Evolutionary conservation across 2,113 vertebrate genomes (phyloP), one percentile per base, ranked within the genome.

Genomic region (Hypocryptadius cinnamomeus): DNA sequence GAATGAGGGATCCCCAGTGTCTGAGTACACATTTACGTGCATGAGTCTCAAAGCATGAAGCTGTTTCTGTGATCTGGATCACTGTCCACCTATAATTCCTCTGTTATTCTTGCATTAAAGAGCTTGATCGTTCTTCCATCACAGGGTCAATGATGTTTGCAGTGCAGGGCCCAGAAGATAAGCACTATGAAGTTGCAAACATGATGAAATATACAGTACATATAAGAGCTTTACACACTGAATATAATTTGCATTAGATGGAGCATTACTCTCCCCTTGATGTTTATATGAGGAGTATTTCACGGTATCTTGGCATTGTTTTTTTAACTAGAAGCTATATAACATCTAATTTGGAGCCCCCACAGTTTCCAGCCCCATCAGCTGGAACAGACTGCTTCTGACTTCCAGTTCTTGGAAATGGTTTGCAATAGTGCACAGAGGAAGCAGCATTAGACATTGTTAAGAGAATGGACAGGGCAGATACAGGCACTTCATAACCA

Each of bases 371-470:
- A 91, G 15, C 4, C 15, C 57, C 53, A 57, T 35, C 48, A 87
- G 24, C 65, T 64, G 47, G 44, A 85, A 40, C n/a, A 78, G 31
- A 84, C n/a, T 28, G 17, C 16, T 40, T 66, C 73, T 76, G 27
- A 59, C 30, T 90, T 59, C n/a, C 60, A 87, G 65, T 59, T 70
- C 64, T 57, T 85, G 70, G 88, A 89, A 95, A 91, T 11, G 4
- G 57, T 76, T 33, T 81, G 53, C 70, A 89, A 7, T 30, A 85
- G 33, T 7, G 19, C 22, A 44, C 39, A 89, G 21, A 15, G 40
- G 15, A 63, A 77, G 27, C 44, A 63, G 44, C 33, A 77, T 69
- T 25, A 56, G 23, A 37, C 56, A 50, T 9, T 4, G 4, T 47
- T 71, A 81, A 27, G 5, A 82, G 9, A 68, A 50, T 15, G 28